Evolutionary conservation across 2,797 vertebrate genomes (phyloP).

Genomic region (Petrocephalus schoutedeni): DNA sequence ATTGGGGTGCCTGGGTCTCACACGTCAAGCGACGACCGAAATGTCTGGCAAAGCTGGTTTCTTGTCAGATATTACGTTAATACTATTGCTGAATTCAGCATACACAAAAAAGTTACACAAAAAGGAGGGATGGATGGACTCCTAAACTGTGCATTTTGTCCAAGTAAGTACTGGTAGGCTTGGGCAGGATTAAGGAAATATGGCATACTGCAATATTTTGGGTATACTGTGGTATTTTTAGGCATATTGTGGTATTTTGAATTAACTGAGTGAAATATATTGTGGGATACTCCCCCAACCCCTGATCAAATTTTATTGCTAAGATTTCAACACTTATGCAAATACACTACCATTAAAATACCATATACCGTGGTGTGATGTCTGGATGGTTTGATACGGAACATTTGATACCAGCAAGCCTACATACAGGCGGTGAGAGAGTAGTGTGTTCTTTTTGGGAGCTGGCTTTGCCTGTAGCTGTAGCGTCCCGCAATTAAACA

Average conservation of each 20-base stretch:
- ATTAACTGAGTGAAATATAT: background rate
- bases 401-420: background rate
- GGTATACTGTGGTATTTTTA: background rate
- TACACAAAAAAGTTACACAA: background rate
- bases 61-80: background rate
- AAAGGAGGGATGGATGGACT: background rate
- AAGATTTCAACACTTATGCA: background rate
- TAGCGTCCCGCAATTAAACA: too few species aligned
- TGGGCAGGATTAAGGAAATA: background rate
- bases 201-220: background rate
- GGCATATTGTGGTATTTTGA: background rate
- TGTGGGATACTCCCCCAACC: background rate
- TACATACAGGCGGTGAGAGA: background rate
- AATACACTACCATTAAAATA: background rate
- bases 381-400: background rate
- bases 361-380: background rate
- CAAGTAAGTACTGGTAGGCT: background rate
- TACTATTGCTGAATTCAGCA: background rate
- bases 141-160: background rate
- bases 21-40: background rate
- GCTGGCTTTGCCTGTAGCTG: background rate
- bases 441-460: background rate
- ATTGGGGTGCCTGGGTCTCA: background rate
- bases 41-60: background rate
- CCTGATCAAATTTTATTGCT: background rate